Evolutionary conservation across 2,888 invertebrate genomes (phyloP).

Genomic region (Fabriciana adippe): DNA sequence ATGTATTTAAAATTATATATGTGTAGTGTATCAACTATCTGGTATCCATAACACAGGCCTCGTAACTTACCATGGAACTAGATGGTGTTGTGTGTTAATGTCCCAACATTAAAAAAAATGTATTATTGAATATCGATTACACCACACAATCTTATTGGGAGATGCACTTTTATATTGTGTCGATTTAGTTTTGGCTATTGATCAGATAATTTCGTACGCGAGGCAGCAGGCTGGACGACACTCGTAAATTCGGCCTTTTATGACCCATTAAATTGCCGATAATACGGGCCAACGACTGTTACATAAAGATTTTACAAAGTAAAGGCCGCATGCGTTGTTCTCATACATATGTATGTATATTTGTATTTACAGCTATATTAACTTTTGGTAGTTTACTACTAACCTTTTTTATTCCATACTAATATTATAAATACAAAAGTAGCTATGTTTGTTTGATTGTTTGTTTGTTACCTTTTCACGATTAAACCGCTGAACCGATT

Average conservation of each 20-base stretch:
- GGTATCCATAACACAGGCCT: too few relatives aligned
- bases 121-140: too few relatives aligned
- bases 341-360: conserved; percentile 22
- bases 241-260: conserved; percentile 73
- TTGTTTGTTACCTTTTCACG: too few relatives aligned
- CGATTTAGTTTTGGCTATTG: conserved; percentile 42
- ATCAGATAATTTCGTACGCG: conserved; percentile 64
- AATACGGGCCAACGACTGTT: conserved; percentile 55
- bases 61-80: too few relatives aligned
- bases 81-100: too few relatives aligned
- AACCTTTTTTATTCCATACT: background rate
- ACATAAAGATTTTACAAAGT: conserved; percentile 53
- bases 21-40: too few relatives aligned
- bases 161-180: conserved; percentile 29
- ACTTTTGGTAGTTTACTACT: background rate
- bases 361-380: background rate
- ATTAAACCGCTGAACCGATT: too few relatives aligned
- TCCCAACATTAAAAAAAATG: too few relatives aligned
- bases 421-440: too few relatives aligned
- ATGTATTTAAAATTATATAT: too few relatives aligned
- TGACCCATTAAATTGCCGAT: conserved; percentile 71
- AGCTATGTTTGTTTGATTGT: too few relatives aligned
- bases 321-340: conserved; percentile 33
- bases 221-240: conserved; percentile 51
- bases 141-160: conserved; percentile 4